Evolutionary conservation across 2,113 vertebrate genomes (phyloP).

Genomic region (Narcine bancroftii): DNA sequence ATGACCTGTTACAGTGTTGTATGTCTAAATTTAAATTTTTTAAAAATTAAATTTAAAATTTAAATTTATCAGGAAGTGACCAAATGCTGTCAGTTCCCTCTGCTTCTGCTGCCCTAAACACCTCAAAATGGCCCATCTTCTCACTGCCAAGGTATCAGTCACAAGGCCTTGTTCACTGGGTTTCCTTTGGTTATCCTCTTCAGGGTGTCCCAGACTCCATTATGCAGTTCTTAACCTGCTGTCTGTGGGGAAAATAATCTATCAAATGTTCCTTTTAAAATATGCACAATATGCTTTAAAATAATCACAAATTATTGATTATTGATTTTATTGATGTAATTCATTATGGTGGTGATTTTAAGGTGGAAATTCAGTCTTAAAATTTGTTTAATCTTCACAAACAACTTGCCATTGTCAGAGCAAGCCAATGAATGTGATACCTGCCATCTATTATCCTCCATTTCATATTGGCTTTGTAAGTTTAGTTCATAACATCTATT

Average conservation of each 20-base stretch:
- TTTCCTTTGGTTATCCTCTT: background rate
- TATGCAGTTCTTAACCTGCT: background rate
- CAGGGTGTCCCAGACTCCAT: background rate
- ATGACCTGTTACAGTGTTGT: too few species aligned
- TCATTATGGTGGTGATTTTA: background rate
- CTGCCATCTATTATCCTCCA: slow-evolving; percentile 28
- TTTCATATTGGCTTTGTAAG: slow-evolving; percentile 26
- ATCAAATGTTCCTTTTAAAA: background rate
- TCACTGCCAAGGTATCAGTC: background rate
- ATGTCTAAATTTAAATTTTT: too few species aligned
- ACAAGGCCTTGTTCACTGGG: background rate
- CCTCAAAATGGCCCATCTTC: too few species aligned
- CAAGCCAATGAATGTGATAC: slow-evolving; percentile 22
- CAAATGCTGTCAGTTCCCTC: too few species aligned
- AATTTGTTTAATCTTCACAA: slow-evolving; percentile 21
- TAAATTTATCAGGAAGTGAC: too few species aligned
- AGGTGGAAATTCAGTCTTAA: slow-evolving; percentile 8
- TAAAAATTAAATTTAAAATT: too few species aligned
- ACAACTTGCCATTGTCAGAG: slow-evolving; percentile 7
- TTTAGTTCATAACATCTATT: slow-evolving; percentile 30
- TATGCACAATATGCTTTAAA: background rate
- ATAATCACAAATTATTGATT: slow-evolving; percentile 20
- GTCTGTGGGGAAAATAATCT: background rate
- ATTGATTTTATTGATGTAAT: too few species aligned
- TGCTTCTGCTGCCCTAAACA: too few species aligned